These are phyloP conservation scores for Sinonovacula constricta DNA, from an alignment of 1,140 invertebrate genomes.

Conservation along the genomic window DNA sequence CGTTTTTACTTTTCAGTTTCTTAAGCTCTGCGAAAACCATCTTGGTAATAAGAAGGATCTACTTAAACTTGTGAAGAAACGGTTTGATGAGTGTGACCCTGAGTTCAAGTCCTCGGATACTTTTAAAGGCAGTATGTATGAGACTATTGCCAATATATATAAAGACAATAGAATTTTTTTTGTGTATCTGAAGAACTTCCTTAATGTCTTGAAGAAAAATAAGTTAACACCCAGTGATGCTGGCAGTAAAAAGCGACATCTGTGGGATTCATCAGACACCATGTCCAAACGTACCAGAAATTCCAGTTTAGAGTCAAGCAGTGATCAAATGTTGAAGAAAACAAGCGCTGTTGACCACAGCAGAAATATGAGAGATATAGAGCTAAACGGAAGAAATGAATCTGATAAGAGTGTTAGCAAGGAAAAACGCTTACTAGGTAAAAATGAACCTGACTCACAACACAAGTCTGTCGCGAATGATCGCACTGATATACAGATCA, in stretches of 20 bases:
- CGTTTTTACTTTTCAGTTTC: constrained; percentile 41
- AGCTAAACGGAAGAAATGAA: too few species aligned
- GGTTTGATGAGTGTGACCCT: constrained; percentile 25
- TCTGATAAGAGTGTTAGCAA: too few species aligned
- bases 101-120: constrained; percentile 10
- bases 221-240: not conserved
- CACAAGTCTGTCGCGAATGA: too few species aligned
- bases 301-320: too few species aligned
- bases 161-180: constrained; percentile 11
- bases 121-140: constrained; percentile 1
- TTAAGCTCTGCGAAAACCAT: constrained; percentile 26
- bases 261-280: too few species aligned
- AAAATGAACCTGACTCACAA: too few species aligned
- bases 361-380: too few species aligned
- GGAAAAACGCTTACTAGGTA: too few species aligned
- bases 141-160: constrained; percentile 13
- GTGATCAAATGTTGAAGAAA: too few species aligned
- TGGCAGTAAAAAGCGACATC: not conserved
- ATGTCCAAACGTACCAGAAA: too few species aligned
- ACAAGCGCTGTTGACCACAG: too few species aligned
- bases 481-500: not conserved
- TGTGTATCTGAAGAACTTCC: constrained; percentile 36
- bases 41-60: constrained; percentile 2
- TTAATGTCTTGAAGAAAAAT: constrained; percentile 27
- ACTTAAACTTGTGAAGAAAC: constrained; percentile 22